phyloP scores from a whole-genome alignment of 2,113 vertebrate genomes.

The Oreochromis tanganicae region DNA sequence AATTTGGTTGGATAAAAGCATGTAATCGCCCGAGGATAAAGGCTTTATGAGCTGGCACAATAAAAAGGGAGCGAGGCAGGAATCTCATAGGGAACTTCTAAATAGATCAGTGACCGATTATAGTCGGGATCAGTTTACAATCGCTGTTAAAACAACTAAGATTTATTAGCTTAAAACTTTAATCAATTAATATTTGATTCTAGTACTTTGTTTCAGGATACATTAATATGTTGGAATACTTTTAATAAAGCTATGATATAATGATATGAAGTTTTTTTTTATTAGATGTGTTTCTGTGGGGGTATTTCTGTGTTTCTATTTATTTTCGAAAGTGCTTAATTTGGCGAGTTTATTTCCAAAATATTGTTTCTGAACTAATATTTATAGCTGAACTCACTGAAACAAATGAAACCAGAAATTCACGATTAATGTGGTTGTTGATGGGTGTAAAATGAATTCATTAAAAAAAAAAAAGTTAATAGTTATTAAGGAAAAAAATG shows the following conservation, averaged over 20 bases:
- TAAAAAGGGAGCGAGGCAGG: neutral
- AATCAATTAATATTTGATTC: neutral
- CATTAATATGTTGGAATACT: neutral
- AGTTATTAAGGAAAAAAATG: neutral
- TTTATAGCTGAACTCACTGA: fast-evolving
- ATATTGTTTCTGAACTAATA: neutral
- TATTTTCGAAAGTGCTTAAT: neutral
- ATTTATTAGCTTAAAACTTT: neutral
- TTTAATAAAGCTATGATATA: neutral
- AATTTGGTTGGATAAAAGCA: slow-evolving; percentile 13
- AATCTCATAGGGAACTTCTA: neutral
- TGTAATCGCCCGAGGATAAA: neutral
- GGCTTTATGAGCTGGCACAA: neutral
- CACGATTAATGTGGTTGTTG: neutral
- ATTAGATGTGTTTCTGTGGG: neutral
- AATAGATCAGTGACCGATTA: neutral
- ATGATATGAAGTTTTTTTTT: neutral
- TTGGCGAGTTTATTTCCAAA: neutral
- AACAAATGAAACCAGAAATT: neutral
- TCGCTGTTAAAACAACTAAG: neutral
- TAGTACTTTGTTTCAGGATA: neutral
- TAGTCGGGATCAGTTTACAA: neutral
- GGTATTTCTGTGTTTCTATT: neutral
- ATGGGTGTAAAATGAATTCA: neutral
- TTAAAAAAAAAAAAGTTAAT: neutral